Evolutionary conservation across 2,888 invertebrate genomes (phyloP).

Genomic region (Andrena chrysosceles): DNA sequence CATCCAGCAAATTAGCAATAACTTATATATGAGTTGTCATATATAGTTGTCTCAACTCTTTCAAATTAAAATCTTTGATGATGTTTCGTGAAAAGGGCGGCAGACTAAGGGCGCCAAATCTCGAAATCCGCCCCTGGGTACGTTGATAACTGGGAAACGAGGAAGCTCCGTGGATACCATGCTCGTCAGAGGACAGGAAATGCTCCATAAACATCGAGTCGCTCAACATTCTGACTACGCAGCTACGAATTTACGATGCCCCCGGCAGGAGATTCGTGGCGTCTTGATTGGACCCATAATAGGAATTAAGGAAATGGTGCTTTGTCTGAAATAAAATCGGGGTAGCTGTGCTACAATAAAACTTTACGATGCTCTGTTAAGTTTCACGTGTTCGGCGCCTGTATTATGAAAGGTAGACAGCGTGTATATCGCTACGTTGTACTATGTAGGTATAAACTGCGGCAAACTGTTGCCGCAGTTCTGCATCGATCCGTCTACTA

Average conservation of each 20-base stretch:
- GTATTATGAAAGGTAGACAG: too few relatives aligned
- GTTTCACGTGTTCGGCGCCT: too few relatives aligned
- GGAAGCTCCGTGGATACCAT: conserved; percentile 36
- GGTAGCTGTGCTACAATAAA: neutral
- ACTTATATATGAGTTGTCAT: too few relatives aligned
- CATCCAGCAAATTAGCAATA: too few relatives aligned
- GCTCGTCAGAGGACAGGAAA: conserved; percentile 47
- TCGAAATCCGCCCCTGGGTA: neutral
- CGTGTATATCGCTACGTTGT: too few relatives aligned
- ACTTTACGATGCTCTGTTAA: neutral
- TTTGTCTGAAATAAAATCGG: neutral
- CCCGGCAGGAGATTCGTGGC: neutral
- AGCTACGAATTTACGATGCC: conserved; percentile 3
- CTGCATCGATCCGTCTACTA: conserved; percentile 40
- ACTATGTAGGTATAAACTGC: conserved; percentile 15
- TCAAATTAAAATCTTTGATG: too few relatives aligned
- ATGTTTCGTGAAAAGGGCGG: too few relatives aligned
- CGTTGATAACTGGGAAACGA: conserved; percentile 30
- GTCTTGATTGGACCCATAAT: neutral
- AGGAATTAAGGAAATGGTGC: neutral
- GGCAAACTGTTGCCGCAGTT: conserved; percentile 15
- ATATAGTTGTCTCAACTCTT: too few relatives aligned
- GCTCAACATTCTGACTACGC: conserved; percentile 20
- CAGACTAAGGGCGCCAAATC: too few relatives aligned
- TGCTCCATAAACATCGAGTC: conserved; percentile 49